Evolutionary conservation across 2,888 invertebrate genomes (phyloP), one percentile per base, ranked within the genome.

Genomic region (Tortricodes alternella): DNA sequence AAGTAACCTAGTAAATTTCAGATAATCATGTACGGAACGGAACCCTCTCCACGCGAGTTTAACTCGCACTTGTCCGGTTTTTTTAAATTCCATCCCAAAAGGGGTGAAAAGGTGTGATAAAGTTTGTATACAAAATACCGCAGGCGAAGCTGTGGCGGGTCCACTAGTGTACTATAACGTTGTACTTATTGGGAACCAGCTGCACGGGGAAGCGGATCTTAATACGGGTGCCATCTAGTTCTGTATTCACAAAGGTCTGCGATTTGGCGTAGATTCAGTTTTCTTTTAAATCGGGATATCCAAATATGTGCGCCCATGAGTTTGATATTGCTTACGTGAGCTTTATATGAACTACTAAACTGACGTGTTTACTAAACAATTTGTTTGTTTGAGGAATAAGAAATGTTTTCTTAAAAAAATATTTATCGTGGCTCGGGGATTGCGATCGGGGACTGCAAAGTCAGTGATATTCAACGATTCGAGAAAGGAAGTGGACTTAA

Each of bases 201-300:
- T 19, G 16, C 16, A 23, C 24, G 19, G 15, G 8, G 27, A 21
- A 23, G 44, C 44, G 37, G 29, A 37, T 46, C 44, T 53, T 38
- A 29, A 29, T 46, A 53, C 19, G 37, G 29, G 44, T 34, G 37
- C 37, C 44, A 46, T 53, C 44, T 53, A 38, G 38, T 46, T 53
- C 27, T 46, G 53, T 46, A 53, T 46, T 46, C 38, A 46, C 16
- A 53, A 37, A 23, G 27, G 46, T 44, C 32, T 46, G 53, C 53
- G 37, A 46, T 53, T 46, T 46, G 53, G 29, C 51, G 34, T 16
- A 32, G 18, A 51, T 51, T 51, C 41, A 43, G 51, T 51, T 51
- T 51, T 41, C 50, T 46, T n/a, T n/a, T 35, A 51, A 32, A 15
- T 18, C 23, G 24, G 39, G 34, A 9, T 51, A 51, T 43, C 41